Base-by-base conservation (phyloP, 2,797 vertebrate species). In the Eulemur mongoz region DNA sequence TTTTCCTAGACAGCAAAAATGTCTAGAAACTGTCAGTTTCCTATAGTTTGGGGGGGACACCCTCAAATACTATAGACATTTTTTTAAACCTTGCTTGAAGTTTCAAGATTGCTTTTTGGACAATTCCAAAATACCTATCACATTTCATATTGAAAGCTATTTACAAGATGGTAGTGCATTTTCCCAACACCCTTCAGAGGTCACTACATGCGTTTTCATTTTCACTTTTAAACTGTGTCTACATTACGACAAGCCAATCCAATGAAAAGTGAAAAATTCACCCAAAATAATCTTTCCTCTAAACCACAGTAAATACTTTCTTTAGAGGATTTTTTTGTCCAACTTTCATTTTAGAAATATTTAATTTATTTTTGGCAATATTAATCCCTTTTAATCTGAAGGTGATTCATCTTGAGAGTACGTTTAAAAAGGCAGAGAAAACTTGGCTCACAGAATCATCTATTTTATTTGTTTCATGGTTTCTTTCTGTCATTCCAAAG, bases 91-190 rank as follows among this genome's bases (percentile, higher is more conserved):
- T 96, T 96, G 61, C 89, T 96, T 95, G 86, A 97, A 96, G 95
- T 94, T 95, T 97, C 70, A 96, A 97, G 96, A 97, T 97, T 98
- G 95, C 92, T 97, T 98, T 98, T 95, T 87, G 72, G 89, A 97
- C 89, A 96, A 93, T 89, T 95, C 89, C 81, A 93, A 95, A 97
- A 97, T 88, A 96, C 86, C 96, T 82, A 90, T 97, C 97, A 96
- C 96, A 97, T 96, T 97, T 97, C 95, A 97, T 97, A 93, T 86
- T 40, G 95, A 95, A 97, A 97, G 70, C 89, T 95, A 88, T 96
- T 97, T 97, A 96, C 94, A 95, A 97, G 95, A 97, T 65, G 80
- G 79, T 43, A 95, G 90, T 63, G 20, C 43, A 89, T 97, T 97
- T 96, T 95, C 54, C 63, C 85, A 95, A 32, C 30, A 95, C 38